Base-by-base conservation (phyloP, 2,797 vertebrate species). In the Myripristis murdjan region DNA sequence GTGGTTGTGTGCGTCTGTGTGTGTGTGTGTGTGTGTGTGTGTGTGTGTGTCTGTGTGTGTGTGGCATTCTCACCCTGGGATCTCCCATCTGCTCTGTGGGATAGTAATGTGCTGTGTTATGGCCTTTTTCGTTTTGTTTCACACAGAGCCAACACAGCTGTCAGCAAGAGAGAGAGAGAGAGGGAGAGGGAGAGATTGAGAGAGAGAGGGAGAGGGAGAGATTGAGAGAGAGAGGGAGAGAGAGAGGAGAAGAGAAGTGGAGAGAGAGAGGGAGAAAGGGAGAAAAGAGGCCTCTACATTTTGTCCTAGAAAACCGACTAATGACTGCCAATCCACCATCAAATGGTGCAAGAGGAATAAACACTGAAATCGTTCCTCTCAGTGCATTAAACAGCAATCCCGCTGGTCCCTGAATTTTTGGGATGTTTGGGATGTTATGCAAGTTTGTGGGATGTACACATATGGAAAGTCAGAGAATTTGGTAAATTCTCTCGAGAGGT, bases 1-100 rank as follows among this genome's bases (percentile, higher is more conserved):
- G 61, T 60, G 15, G n/a, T n/a, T n/a, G n/a, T n/a, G n/a, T n/a
- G n/a, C n/a, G n/a, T n/a, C n/a, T n/a, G n/a, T n/a, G n/a, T n/a
- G n/a, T n/a, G n/a, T n/a, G n/a, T n/a, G n/a, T n/a, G n/a, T n/a
- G n/a, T n/a, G n/a, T n/a, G n/a, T n/a, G n/a, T n/a, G n/a, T n/a
- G n/a, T n/a, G n/a, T n/a, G n/a, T n/a, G n/a, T 39, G 47, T 69
- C 55, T 62, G 58, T 51, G 26, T 70, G 79, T 89, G 89, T 84
- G 87, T 89, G 88, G 86, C 71, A 85, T 54, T 61, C 23, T 59
- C 26, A 65, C 46, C 47, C 39, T 23, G 48, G 44, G 69, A 71
- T 80, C 77, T 78, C 58, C 79, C 87, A 91, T 86, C 83, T 89
- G 85, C 62, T 86, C 64, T 54, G 84, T 51, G 70, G 83, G 72